phyloP scores from a whole-genome alignment of 2,888 invertebrate species.

The Phragmatobia fuliginosa region DNA sequence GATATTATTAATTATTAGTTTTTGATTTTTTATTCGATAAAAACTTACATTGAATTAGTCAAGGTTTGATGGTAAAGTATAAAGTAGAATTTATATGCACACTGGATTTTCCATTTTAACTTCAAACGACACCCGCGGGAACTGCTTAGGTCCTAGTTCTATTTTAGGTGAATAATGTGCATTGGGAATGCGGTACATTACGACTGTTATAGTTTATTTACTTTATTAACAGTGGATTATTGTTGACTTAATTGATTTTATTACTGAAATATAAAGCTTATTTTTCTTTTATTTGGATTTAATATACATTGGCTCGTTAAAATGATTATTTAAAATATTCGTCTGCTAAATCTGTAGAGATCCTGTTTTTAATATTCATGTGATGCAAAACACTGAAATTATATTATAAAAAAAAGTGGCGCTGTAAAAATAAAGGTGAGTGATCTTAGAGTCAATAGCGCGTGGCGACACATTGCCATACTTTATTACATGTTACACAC shows the following conservation, averaged over 20 bases:
- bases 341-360: neutral
- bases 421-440: neutral
- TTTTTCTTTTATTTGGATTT: neutral
- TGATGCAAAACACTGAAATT: neutral
- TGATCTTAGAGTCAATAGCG: neutral
- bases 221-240: neutral
- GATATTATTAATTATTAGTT: no score
- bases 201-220: slow-evolving; percentile 5
- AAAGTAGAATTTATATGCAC: slow-evolving; percentile 6
- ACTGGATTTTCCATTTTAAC: slow-evolving; percentile 8
- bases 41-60: neutral
- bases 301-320: neutral
- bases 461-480: neutral
- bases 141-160: slow-evolving; percentile 6
- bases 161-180: slow-evolving; percentile 13
- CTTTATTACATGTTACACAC: neutral
- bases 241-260: neutral
- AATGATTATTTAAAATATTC: neutral
- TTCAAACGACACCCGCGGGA: slow-evolving; percentile 11
- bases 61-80: neutral
- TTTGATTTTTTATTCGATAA: no score
- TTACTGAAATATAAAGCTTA: neutral
- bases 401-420: no score
- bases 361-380: neutral
- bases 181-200: neutral